Evolutionary conservation across 2,888 invertebrate genomes (phyloP), one percentile per base, ranked within the genome.

Genomic region (Lithophane ornitopus): DNA sequence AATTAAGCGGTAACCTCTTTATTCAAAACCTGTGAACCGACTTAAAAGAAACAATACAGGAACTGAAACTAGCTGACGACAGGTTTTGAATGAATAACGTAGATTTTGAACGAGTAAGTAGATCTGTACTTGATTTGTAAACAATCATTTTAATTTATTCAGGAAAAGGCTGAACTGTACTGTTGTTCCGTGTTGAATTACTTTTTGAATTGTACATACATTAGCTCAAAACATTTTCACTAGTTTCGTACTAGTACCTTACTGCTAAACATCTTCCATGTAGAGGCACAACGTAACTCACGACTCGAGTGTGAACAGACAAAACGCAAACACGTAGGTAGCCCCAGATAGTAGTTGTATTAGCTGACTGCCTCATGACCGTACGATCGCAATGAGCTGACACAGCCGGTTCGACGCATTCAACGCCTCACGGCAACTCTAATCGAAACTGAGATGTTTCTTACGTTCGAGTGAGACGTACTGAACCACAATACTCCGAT

Each of bases 81-180:
- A 95, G 96, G 96, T 96, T 96, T 96, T 96, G 96, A 95, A 96
- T 95, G 94, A 95, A 95, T 90, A 90, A 92, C 85, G 94, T 95
- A 95, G 95, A 94, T 94, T 94, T 95, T 93, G 93, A 92, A 93
- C 89, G 92, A 92, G 91, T 89, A 91, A 85, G 92, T 94, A 94
- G 94, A 92, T 92, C 92, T 92, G 92, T 92, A 90, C 92, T 89
- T 88, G 83, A 89, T 92, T 91, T 90, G 86, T 88, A 88, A 88
- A 81, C 87, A 82, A 85, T 87, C 86, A 71, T 84, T 90, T 92
- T 88, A 78, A 89, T 91, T 91, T 85, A 88, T 89, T 90, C 90
- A 90, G 91, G 87, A 91, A 92, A 93, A 93, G 94, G 93, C 94
- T 93, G 93, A 93, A 91, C 90, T 91, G 90, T 92, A 92, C 90